Base-by-base conservation (phyloP, 2,888 invertebrate species). In the Graphium colonna region DNA sequence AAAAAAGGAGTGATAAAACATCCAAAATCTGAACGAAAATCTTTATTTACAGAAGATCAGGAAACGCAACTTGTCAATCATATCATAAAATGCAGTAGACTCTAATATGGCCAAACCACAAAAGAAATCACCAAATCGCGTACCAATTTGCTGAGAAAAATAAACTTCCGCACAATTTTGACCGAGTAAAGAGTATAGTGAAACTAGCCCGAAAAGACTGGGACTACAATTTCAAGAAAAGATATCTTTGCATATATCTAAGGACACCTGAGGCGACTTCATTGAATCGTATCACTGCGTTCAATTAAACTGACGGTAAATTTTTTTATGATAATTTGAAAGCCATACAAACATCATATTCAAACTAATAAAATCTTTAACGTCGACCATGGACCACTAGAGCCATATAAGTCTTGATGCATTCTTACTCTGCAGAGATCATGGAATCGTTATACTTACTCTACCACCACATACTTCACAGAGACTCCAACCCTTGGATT, bases 211-310 rank as follows among this genome's bases (percentile, higher is more conserved):
- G 66, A 39, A 61, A 64, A 55, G 64, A 68, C 55, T 71, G 67
- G 63, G 57, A 68, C 26, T 61, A 61, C 45, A 52, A 48, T 28
- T 71, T 71, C 53, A 57, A 64, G 45, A 58, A 58, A 40, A 61
- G 67, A 46, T 59, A 71, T 62, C 62, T 63, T 44, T 56, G 52
- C 44, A 59, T 69, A 45, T 63, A 63, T 41, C 42, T 69, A 26
- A 58, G 69, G 26, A 64, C 40, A 59, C 69, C 67, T 52, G 64
- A 69, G 60, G n/a, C 60, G n/a, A 66, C 68, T 45, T 66, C 64
- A 36, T 39, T 60, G 16, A 67, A 62, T 56, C 47, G 65, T 50
- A 65, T 65, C n/a, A 60, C 59, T 51, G 67, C 64, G 9, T 72
- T 71, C 52, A 73, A 69, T 58, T 59, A 62, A 62, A 57, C 60